phyloP scores from a whole-genome alignment of 2,113 vertebrate species.

The Cynocephalus volans region DNA sequence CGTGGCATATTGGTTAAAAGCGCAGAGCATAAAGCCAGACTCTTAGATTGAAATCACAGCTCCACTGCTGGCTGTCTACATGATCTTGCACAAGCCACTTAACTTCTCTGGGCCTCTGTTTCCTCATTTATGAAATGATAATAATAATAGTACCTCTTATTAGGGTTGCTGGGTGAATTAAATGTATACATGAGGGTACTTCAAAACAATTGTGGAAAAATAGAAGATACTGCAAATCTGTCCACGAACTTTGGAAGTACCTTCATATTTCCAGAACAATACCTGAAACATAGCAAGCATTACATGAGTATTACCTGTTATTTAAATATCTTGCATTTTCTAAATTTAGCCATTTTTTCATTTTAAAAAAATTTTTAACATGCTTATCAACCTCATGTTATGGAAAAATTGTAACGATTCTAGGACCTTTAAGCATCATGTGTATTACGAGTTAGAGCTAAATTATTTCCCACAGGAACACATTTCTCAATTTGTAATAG shows the following conservation, averaged over 20 bases:
- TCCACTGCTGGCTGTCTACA: neutral
- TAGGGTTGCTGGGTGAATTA: neutral
- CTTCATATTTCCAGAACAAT: neutral
- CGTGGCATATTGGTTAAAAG: neutral
- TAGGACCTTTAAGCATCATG: neutral
- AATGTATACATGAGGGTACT: neutral
- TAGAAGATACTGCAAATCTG: too few species aligned
- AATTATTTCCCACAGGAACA: neutral
- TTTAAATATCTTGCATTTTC: neutral
- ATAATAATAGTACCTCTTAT: neutral
- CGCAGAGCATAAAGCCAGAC: neutral
- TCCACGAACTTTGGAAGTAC: too few species aligned
- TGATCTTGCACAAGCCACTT: neutral
- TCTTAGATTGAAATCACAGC: neutral
- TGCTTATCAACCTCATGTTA: neutral
- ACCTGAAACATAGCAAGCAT: neutral
- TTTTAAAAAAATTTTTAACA: neutral
- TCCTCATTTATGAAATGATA: neutral
- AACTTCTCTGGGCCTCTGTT: neutral
- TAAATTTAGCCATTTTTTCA: neutral
- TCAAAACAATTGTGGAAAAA: too few species aligned
- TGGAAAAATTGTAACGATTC: neutral
- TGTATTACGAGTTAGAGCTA: neutral
- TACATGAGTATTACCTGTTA: neutral
- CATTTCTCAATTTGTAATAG: conserved; percentile 12